Conservation (phyloP, 2,113 vertebrate species). For the Cyanistes caeruleus region DNA sequence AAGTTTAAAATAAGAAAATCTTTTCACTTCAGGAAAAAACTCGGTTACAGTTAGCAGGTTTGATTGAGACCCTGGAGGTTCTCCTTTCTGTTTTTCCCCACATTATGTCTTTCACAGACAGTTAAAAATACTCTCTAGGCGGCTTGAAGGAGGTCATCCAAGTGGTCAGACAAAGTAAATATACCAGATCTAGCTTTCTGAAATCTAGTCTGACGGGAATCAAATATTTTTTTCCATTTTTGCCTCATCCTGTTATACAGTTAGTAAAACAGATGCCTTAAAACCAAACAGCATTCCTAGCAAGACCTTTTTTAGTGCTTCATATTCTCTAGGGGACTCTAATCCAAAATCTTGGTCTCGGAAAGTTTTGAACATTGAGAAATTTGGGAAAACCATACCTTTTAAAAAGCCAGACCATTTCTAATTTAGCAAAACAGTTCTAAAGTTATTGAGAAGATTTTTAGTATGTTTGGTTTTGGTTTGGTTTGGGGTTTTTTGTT, state of each 20-base stretch:
- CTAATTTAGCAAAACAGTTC: background rate
- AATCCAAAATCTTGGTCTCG: background rate
- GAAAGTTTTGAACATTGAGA: background rate
- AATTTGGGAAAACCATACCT: background rate
- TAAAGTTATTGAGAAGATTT: background rate
- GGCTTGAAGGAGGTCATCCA: conserved; percentile 2
- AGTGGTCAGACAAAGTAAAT: conserved; percentile 22
- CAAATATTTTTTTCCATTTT: background rate
- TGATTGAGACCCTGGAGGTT: background rate
- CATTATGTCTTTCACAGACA: conserved; percentile 8
- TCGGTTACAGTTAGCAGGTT: conserved; percentile 18
- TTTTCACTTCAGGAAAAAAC: background rate
- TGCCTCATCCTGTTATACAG: conserved; percentile 6
- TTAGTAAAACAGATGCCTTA: conserved; percentile 43
- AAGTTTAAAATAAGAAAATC: background rate
- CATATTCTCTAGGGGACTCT: background rate
- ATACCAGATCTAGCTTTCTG: background rate
- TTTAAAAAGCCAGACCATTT: background rate
- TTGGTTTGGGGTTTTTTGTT: background rate
- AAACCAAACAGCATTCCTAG: background rate
- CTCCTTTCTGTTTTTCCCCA: background rate
- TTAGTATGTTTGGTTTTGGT: background rate
- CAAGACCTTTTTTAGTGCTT: background rate
- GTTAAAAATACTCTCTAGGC: background rate
- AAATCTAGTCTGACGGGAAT: background rate